Evolutionary conservation across 2,797 vertebrate genomes (phyloP).

Genomic region (Xenentodon cancila): DNA sequence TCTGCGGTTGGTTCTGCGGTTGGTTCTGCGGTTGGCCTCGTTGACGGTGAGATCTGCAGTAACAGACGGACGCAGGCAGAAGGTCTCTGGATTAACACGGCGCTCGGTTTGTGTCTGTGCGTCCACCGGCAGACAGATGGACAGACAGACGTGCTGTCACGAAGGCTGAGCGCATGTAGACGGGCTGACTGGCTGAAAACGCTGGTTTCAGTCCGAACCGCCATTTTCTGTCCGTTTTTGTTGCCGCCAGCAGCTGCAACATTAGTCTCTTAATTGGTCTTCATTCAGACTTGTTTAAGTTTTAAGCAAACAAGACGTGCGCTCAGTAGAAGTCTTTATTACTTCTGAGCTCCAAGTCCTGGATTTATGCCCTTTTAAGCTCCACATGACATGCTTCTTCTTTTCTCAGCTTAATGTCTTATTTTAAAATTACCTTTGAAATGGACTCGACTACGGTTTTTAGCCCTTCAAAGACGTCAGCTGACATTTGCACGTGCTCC

Average conservation of each 20-base stretch:
- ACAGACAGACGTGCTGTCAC: slow-evolving; percentile 68
- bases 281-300: neutral
- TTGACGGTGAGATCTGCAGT: slow-evolving; percentile 59
- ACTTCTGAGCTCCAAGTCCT: neutral
- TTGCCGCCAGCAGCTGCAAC: neutral
- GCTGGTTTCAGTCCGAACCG: slow-evolving; percentile 8
- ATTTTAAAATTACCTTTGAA: too few species aligned
- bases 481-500: neutral
- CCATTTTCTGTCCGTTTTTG: slow-evolving; percentile 1
- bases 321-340: too few species aligned
- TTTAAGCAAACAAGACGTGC: too few species aligned
- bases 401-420: too few species aligned
- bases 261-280: neutral
- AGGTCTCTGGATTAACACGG: slow-evolving; percentile 65
- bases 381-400: neutral
- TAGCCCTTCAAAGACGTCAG: neutral
- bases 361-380: neutral
- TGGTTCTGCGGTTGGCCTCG: too few species aligned
- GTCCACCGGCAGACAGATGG: slow-evolving; percentile 36
- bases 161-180: too few species aligned
- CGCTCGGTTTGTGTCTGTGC: slow-evolving; percentile 35
- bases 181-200: slow-evolving; percentile 28
- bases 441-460: too few species aligned
- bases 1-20: slow-evolving; percentile 51
- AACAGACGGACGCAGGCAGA: slow-evolving; percentile 61